Evolutionary conservation across 2,888 invertebrate species (phyloP), one percentile per base, ranked within the genome.

Genomic region (Sepiola atlantica): DNA sequence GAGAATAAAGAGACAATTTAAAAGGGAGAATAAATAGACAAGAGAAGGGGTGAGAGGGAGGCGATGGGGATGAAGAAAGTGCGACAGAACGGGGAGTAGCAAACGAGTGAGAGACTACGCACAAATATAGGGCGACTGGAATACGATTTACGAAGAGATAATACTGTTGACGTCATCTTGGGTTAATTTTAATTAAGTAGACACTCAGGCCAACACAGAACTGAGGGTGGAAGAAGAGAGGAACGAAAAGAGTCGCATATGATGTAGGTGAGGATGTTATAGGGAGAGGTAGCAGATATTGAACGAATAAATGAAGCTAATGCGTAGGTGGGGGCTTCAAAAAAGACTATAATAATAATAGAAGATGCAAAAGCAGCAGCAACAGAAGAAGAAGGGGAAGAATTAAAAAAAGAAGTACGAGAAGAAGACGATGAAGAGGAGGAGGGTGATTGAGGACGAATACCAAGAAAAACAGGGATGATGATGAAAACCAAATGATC

Each of bases 111-210:
- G 10, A 1, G 12, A 8, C 12, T 10, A 28, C 14, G 32, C n/a
- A 32, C 2, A 14, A n/a, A 77, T n/a, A n/a, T 1, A 77, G 16
- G 16, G n/a, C n/a, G 21, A 77, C n/a, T 77, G n/a, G 32, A 77
- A n/a, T n/a, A 77, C 77, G n/a, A 77, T n/a, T 12, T n/a, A n/a
- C 77, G 28, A 77, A 61, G n/a, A 77, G 77, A n/a, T 77, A 32
- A 18, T 77, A n/a, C 16, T 1, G 77, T 77, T n/a, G 77, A n/a
- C 77, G 28, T 77, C 77, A n/a, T 77, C 77, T n/a, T 32, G 77
- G 32, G 77, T 77, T 77, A 77, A 77, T 77, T 77, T 32, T 77
- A 77, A 77, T 77, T 77, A 77, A n/a, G 77, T 77, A n/a, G 77
- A 3, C n/a, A 16, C n/a, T 77, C 14, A n/a, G 77, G 3, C n/a